phyloP scores from a whole-genome alignment of 2,888 invertebrate species.

The Drosophila melanosoma region DNA sequence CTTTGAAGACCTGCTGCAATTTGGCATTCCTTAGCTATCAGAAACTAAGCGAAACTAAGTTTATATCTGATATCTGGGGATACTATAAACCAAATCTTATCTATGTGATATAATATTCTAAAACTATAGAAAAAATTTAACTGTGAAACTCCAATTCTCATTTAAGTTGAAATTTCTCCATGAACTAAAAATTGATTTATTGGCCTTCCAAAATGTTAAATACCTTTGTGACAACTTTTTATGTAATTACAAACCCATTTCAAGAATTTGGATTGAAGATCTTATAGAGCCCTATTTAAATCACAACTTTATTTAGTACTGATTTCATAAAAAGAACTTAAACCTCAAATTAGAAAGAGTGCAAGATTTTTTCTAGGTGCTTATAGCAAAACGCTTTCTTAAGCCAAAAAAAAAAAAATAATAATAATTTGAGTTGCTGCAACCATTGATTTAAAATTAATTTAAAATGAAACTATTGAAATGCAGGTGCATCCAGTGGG shows the following conservation, averaged over 20 bases:
- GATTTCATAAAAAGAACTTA: neutral
- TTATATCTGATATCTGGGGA: too few relatives aligned
- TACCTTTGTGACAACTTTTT: neutral
- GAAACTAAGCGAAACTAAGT: neutral
- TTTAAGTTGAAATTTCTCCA: neutral
- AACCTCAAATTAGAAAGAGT: neutral
- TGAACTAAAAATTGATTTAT: neutral
- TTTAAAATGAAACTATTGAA: constrained; percentile 24
- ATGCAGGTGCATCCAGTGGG: constrained; percentile 8
- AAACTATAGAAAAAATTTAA: neutral
- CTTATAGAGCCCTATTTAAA: neutral
- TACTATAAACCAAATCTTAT: neutral
- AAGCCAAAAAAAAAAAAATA: neutral
- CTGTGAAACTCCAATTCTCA: neutral
- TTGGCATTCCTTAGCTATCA: neutral
- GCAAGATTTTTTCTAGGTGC: neutral
- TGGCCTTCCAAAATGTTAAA: too few relatives aligned
- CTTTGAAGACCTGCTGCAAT: neutral
- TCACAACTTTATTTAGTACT: neutral
- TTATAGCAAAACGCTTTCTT: neutral
- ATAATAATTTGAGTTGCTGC: neutral
- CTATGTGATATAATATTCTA: neutral
- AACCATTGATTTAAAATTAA: constrained; percentile 4
- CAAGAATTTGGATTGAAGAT: neutral
- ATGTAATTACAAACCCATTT: too few relatives aligned